Percentiles rank a stretch among this genome's conserved stretches.
Conservation (phyloP, 2,113 vertebrate genomes). For the Pycnonotus jocosus region DNA sequence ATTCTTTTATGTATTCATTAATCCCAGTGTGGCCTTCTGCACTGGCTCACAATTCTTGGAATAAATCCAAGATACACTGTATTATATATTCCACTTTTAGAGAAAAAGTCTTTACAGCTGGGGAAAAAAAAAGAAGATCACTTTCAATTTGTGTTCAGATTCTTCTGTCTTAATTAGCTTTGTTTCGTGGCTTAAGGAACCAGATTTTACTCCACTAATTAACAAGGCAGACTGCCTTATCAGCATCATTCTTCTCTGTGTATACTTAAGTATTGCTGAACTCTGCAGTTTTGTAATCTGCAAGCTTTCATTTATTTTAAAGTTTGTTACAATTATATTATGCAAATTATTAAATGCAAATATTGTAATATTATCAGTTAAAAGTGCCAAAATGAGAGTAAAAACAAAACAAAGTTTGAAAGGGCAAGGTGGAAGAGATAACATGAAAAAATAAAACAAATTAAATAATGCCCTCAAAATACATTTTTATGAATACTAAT, state of each 20-base stretch:
- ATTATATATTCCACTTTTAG: conserved; percentile 59
- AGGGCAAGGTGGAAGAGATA: not conserved
- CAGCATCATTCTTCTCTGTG: conserved; percentile 52
- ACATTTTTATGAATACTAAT: not conserved
- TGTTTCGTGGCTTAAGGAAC: conserved; percentile 65
- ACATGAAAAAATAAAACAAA: not conserved
- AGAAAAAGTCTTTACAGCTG: conserved; percentile 39
- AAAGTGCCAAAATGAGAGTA: not conserved
- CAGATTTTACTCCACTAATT: conserved; percentile 65
- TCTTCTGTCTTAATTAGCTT: conserved; percentile 73
- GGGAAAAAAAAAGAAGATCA: not conserved
- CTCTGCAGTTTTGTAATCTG: conserved; percentile 66
- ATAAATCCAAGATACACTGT: conserved; percentile 59
- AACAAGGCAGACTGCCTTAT: conserved; percentile 63
- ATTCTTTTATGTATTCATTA: conserved; percentile 44
- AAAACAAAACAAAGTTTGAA: not conserved
- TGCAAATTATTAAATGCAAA: conserved; percentile 52
- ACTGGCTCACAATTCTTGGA: conserved; percentile 61
- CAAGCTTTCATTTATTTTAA: conserved; percentile 70
- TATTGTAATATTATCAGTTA: not conserved
- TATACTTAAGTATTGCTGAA: conserved; percentile 54
- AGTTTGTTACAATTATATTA: conserved; percentile 61
- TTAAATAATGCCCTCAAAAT: not conserved
- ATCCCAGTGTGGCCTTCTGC: conserved; percentile 44
- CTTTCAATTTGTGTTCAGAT: conserved; percentile 67